Conservation (phyloP, 2,113 vertebrate species). For the Mionectes macconnelli region DNA sequence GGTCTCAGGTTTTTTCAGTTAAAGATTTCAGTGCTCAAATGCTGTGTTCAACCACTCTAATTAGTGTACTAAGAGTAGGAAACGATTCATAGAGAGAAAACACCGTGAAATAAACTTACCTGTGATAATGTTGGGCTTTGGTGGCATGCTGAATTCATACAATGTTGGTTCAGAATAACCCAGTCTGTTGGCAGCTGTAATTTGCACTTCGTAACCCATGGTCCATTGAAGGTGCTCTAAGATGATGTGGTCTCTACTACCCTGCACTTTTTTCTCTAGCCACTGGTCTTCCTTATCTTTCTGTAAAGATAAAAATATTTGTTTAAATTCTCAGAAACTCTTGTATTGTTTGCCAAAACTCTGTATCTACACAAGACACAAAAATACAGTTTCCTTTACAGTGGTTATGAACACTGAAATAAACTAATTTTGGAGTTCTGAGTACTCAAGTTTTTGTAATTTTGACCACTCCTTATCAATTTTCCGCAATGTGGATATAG, state of each 20-base stretch:
- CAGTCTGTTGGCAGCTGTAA: conserved; percentile 93
- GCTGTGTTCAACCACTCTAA: not conserved
- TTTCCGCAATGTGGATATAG: not conserved
- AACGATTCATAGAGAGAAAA: not conserved
- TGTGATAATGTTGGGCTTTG: conserved; percentile 95
- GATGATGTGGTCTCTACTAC: conserved; percentile 90
- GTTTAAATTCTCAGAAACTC: not conserved
- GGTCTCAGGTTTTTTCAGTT: not conserved
- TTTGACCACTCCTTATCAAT: not conserved
- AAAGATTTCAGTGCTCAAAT: not conserved
- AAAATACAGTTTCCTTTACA: not conserved
- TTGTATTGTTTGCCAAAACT: not conserved
- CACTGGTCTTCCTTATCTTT: conserved; percentile 98
- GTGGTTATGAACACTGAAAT: not conserved
- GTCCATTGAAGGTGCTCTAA: conserved; percentile 96
- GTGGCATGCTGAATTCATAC: conserved; percentile 96
- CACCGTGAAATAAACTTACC: conserved; percentile 75
- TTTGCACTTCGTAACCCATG: conserved; percentile 94
- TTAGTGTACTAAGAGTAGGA: not conserved
- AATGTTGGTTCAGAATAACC: conserved; percentile 94
- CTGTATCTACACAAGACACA: not conserved
- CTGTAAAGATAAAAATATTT: conserved; percentile 49
- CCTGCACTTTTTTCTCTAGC: conserved; percentile 93
- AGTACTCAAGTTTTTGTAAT: not conserved
- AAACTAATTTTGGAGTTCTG: not conserved